Conservation (phyloP, 2,888 invertebrate species). For the Euspilapteryx auroguttella region DNA sequence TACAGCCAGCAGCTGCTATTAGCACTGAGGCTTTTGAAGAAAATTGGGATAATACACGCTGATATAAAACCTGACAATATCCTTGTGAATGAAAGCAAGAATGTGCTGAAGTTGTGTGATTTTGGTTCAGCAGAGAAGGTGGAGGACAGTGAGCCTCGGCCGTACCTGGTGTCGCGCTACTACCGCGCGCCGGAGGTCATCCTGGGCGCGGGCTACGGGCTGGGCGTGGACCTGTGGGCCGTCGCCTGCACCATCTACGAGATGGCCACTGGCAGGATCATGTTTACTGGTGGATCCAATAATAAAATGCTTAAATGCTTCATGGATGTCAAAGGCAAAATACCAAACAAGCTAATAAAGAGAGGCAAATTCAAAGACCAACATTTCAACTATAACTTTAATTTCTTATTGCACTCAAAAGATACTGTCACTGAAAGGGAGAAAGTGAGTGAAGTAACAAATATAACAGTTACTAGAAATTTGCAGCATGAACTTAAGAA, state of each 20-base stretch:
- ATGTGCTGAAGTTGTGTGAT: conserved; percentile 95
- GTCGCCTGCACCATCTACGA: conserved; percentile 98
- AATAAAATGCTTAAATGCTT: conserved; percentile 98
- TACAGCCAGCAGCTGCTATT: conserved; percentile 94
- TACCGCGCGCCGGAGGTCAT: conserved; percentile 99
- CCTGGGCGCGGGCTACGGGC: conserved; percentile 92
- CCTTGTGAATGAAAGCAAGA: conserved; percentile 95
- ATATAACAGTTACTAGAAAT: conserved; percentile 80
- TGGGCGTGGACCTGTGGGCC: conserved; percentile 97
- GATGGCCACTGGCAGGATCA: conserved; percentile 94
- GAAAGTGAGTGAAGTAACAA: conserved; percentile 89
- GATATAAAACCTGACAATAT: conserved; percentile 99
- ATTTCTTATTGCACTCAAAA: conserved; percentile 94
- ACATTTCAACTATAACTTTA: conserved; percentile 95
- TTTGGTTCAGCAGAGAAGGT: conserved; percentile 96
- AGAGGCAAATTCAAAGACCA: conserved; percentile 95
- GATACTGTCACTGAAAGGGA: conserved; percentile 97
- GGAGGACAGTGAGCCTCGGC: conserved; percentile 94
- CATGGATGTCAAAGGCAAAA: conserved; percentile 98
- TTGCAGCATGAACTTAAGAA: conserved; percentile 85
- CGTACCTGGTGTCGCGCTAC: conserved; percentile 96
- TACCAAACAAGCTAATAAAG: conserved; percentile 90
- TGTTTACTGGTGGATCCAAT: conserved; percentile 97
- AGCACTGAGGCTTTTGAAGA: conserved; percentile 90
- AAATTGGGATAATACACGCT: conserved; percentile 94